phyloP scores from a whole-genome alignment of 2,797 vertebrate species.

The Jordanella pulchra region DNA sequence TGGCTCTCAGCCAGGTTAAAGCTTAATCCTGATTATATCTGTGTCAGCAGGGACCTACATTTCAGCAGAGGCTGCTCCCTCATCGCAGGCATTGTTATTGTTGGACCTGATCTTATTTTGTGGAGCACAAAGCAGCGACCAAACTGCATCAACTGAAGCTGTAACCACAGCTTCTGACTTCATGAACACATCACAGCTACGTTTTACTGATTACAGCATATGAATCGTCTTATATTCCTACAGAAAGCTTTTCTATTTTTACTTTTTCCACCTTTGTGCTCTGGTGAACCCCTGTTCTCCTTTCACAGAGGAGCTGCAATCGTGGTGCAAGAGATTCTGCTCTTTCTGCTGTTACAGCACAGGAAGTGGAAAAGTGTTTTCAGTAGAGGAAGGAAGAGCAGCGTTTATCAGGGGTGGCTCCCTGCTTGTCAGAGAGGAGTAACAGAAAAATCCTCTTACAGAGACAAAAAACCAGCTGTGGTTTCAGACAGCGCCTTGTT shows the following conservation, averaged over 20 bases:
- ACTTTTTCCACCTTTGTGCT: slow-evolving; percentile 8
- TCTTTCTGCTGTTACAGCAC: slow-evolving; percentile 1
- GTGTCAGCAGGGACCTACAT: slow-evolving; percentile 27
- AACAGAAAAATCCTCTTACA: slow-evolving; percentile 17
- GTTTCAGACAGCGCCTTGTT: slow-evolving; percentile 22
- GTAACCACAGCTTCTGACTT: not conserved
- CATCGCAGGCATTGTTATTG: slow-evolving; percentile 6
- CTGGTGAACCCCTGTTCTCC: slow-evolving; percentile 16
- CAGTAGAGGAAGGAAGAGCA: slow-evolving; percentile 11
- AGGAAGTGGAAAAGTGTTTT: slow-evolving; percentile 42
- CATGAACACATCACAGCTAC: not conserved
- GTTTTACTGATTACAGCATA: slow-evolving; percentile 1
- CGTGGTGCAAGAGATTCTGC: not conserved
- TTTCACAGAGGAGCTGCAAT: slow-evolving; percentile 8
- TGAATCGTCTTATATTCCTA: slow-evolving; percentile 21
- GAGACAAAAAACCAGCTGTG: slow-evolving; percentile 9
- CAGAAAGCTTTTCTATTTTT: slow-evolving; percentile 28
- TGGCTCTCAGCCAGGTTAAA: not conserved
- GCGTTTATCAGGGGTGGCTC: slow-evolving; percentile 25
- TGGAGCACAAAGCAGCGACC: not conserved
- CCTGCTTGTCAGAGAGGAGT: slow-evolving; percentile 28
- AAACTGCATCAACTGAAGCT: not conserved
- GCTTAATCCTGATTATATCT: slow-evolving; percentile 31
- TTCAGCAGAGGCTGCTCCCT: slow-evolving; percentile 3
- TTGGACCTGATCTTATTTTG: slow-evolving; percentile 28